phyloP scores from a whole-genome alignment of 2,888 invertebrate genomes.

The Holacanthella duospinosa region DNA sequence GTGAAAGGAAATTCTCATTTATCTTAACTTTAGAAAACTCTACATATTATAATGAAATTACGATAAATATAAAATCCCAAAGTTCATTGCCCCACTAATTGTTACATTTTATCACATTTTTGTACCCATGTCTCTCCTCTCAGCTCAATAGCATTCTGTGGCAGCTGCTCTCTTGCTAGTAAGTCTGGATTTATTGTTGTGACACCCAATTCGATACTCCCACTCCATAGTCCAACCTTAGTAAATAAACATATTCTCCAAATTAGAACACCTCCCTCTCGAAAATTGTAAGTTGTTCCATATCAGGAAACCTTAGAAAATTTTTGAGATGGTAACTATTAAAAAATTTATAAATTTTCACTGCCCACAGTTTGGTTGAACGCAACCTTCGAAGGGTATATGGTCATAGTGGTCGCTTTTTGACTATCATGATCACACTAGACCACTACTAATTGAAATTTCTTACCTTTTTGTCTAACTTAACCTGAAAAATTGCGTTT shows the following conservation, averaged over 20 bases:
- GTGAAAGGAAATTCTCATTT: too few species aligned
- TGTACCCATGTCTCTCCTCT: slow-evolving; percentile 71
- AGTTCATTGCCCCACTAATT: too few species aligned
- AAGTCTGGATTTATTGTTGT: slow-evolving; percentile 58
- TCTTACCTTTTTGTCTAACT: slow-evolving; percentile 75
- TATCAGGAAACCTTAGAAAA: background rate
- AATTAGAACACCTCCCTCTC: background rate
- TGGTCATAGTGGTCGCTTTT: background rate
- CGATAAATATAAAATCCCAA: too few species aligned
- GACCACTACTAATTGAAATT: background rate
- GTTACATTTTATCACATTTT: too few species aligned
- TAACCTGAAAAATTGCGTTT: slow-evolving; percentile 74
- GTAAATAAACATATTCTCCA: slow-evolving; percentile 8
- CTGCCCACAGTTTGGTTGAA: background rate
- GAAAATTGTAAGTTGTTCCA: background rate
- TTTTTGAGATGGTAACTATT: background rate
- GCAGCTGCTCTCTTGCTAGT: slow-evolving; percentile 48
- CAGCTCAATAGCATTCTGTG: slow-evolving; percentile 66
- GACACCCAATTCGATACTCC: slow-evolving; percentile 64
- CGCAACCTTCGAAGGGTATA: too few species aligned
- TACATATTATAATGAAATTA: too few species aligned
- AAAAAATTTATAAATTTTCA: background rate
- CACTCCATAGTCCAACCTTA: slow-evolving; percentile 69
- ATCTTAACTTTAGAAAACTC: too few species aligned
- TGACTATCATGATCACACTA: background rate